These are phyloP conservation scores for Crotophaga sulcirostris DNA, from an alignment of 2,113 vertebrate genomes.

Conservation along the genomic window DNA sequence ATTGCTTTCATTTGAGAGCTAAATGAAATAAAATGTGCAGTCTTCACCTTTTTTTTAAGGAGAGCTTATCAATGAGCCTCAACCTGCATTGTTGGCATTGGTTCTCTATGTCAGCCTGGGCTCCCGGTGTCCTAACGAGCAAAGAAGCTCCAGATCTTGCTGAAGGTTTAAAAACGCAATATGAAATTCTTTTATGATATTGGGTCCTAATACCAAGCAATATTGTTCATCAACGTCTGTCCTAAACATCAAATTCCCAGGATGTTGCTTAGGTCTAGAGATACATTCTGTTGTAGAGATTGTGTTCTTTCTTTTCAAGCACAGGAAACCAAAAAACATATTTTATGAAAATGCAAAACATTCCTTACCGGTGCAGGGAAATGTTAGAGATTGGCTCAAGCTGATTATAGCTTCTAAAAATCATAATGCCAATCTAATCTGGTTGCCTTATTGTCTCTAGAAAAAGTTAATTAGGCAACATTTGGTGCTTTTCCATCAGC, in stretches of 20 bases:
- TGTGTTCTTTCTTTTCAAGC: not conserved
- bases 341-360: not conserved
- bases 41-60: not conserved
- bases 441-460: not conserved
- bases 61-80: accelerated
- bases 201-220: not conserved
- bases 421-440: not conserved
- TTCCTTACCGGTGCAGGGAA: not conserved
- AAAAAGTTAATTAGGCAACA: not conserved
- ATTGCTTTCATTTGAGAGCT: not conserved
- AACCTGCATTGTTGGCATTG: not conserved
- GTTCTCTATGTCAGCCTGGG: accelerated
- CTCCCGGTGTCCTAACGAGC: not conserved
- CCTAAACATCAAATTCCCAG: not conserved
- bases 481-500: not conserved
- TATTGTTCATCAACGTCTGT: not conserved
- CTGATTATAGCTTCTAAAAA: not conserved
- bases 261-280: not conserved
- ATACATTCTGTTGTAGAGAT: not conserved
- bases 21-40: not conserved
- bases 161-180: not conserved
- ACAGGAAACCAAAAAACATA: not conserved
- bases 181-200: not conserved
- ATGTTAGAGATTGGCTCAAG: not conserved
- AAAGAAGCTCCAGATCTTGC: not conserved